A percentile compares a stretch with the other conserved stretches of the same genome.
These are phyloP conservation scores for Echinometra lucunter DNA, from an alignment of 53 echinoderm and acorn worm species.

Conservation along the genomic window DNA sequence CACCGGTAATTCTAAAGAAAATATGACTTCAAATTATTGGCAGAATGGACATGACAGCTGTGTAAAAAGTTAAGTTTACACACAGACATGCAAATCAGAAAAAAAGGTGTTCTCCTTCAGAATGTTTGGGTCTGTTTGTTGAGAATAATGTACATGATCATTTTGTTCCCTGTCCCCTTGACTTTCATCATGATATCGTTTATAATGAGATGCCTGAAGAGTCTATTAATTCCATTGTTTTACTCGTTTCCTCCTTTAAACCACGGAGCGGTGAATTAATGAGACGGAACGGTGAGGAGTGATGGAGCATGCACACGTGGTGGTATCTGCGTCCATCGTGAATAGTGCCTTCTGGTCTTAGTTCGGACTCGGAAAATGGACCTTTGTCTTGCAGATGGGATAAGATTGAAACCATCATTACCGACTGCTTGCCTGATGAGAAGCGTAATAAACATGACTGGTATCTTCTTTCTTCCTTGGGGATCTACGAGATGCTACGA, in stretches of 20 bases:
- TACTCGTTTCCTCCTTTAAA: no score
- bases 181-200: no score
- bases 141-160: no score
- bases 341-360: not conserved
- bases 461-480: not conserved
- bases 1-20: no score
- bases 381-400: slow-evolving; percentile 15
- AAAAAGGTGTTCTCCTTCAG: not conserved
- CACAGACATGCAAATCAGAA: not conserved
- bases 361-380: not conserved
- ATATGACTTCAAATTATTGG: no score
- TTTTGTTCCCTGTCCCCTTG: not conserved
- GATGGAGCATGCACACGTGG: slow-evolving; percentile 10
- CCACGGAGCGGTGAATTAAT: slow-evolving; percentile 24
- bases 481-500: not conserved
- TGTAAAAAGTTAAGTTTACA: no score
- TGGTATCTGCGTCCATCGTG: not conserved
- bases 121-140: not conserved
- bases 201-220: not conserved
- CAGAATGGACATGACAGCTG: no score
- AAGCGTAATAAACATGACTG: not conserved
- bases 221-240: not conserved
- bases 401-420: not conserved
- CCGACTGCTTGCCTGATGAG: not conserved
- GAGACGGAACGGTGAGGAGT: not conserved